Percentiles rank a stretch among this genome's conserved stretches.
These are phyloP conservation scores for Enteromius afrohamiltoni DNA, from an alignment of 2,797 vertebrate species.

Conservation along the genomic window DNA sequence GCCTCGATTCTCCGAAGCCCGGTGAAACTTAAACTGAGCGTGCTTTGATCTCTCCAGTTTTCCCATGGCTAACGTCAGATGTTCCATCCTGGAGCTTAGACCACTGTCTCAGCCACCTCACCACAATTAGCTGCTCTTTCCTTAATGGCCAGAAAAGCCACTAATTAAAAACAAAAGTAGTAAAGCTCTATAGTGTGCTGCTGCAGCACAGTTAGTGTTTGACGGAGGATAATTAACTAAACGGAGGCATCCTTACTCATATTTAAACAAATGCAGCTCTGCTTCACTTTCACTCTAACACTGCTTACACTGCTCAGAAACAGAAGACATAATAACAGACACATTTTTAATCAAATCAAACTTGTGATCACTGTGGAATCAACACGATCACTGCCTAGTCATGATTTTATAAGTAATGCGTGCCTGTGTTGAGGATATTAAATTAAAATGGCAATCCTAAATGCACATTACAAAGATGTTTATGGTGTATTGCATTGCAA, in stretches of 20 bases:
- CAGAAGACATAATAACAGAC: not conserved
- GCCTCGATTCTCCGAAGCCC: constrained; percentile 42
- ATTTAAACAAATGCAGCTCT: constrained; percentile 13
- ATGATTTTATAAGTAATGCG: not conserved
- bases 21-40: constrained; percentile 15
- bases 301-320: not conserved
- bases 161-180: constrained; percentile 56
- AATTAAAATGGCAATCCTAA: not conserved
- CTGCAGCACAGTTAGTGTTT: constrained; percentile 26
- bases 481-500: not conserved
- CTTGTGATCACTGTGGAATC: not conserved
- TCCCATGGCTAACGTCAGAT: constrained; percentile 59
- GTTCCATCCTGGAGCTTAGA: constrained; percentile 55
- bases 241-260: constrained; percentile 11
- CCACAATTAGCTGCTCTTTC: constrained; percentile 60
- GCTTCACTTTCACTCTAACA: constrained; percentile 1
- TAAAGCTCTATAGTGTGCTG: constrained; percentile 27
- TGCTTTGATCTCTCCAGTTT: constrained; percentile 48
- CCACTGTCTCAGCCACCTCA: constrained; percentile 44
- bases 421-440: not conserved
- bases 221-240: constrained; percentile 44
- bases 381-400: not conserved
- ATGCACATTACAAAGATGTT: not conserved
- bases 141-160: constrained; percentile 53
- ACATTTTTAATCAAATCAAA: constrained; percentile 2